Percentiles rank a stretch among this genome's conserved stretches.
These are phyloP conservation scores for Sarcophilus harrisii DNA, from an alignment of 2,797 vertebrate species.

Conservation along the genomic window DNA sequence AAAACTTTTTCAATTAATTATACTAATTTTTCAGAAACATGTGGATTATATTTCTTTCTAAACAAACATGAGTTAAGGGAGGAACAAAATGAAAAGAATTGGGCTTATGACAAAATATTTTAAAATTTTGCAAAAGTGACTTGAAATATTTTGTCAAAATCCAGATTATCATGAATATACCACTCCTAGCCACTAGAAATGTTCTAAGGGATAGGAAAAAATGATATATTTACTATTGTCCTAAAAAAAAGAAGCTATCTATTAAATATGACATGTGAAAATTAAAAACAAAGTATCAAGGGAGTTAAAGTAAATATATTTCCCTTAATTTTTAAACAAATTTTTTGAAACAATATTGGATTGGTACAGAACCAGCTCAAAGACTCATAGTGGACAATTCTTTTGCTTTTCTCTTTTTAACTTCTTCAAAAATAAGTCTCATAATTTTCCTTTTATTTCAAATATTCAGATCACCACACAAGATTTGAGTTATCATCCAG, in stretches of 20 bases:
- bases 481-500: neutral
- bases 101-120: neutral
- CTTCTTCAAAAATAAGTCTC: neutral
- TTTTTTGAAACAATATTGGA: neutral
- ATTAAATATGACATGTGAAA: neutral
- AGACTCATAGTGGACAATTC: neutral
- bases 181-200: neutral
- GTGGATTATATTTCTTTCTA: neutral
- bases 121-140: constrained; percentile 1
- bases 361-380: neutral
- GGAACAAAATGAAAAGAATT: neutral
- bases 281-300: neutral
- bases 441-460: neutral
- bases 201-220: neutral
- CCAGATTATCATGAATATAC: neutral
- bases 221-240: neutral
- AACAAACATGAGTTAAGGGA: neutral
- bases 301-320: neutral
- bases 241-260: neutral
- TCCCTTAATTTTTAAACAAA: neutral
- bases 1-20: neutral
- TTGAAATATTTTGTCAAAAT: neutral
- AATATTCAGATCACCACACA: neutral
- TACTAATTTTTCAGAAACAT: neutral
- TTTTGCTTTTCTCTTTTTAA: neutral